Evolutionary conservation across 2,797 vertebrate species (phyloP), one percentile per base, ranked within the genome.

Genomic region (Amblyopsis hoosieri): DNA sequence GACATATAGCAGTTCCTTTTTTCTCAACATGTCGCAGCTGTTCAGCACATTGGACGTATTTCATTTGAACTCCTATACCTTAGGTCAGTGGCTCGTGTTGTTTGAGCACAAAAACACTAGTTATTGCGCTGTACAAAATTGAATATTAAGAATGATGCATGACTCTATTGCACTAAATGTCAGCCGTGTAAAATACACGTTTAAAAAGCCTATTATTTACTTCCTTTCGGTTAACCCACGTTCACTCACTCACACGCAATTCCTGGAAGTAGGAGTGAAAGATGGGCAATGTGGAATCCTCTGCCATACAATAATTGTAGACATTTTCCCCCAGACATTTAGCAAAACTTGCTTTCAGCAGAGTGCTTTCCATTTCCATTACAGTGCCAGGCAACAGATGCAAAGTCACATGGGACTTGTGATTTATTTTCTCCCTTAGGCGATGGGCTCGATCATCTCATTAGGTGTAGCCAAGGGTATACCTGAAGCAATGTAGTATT

Each of bases 401-500:
- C 74, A 69, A 66, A 76, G 60, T 50, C 57, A 33, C 50, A 15
- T 67, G 64, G 65, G 75, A 80, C 29, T 45, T 68, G 50, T 3
- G 46, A 50, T 80, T 64, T 64, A 57, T 57, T 64, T 71, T 57
- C 57, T 64, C 64, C 11, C 62, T n/a, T 14, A 60, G 74, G 59
- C 62, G 72, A 66, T 51, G 2, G 1, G 37, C 64, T 75, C 62
- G 68, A 74, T 79, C 60, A 66, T 57, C 62, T 65, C 49, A 71
- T 75, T 80, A 71, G 69, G 65, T 61, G 29, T 55, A 69, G 78
- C 66, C 71, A 45, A 60, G 74, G 68, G 69, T 57, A 64, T 79
- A 50, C 62, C 69, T 72, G 58, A 45, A 65, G 66, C 64, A 31
- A 23, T 57, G 67, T 52, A 76, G 2, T 62, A 54, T 67, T 64